phyloP scores from a whole-genome alignment of 2,797 vertebrate genomes.

The Pseudochaenichthys georgianus region DNA sequence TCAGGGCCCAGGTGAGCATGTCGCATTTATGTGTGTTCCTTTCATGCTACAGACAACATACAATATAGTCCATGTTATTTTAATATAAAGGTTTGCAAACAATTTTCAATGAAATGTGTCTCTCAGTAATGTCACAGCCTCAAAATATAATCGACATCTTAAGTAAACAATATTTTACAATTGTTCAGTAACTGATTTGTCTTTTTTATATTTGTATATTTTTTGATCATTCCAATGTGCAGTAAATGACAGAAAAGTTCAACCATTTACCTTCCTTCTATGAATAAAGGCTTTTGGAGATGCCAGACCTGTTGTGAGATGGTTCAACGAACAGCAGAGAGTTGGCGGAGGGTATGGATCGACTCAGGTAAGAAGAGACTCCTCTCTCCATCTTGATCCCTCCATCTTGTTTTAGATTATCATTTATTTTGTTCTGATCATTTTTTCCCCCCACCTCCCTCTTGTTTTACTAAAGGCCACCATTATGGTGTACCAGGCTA shows the following conservation, averaged over 20 bases:
- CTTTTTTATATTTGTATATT: not conserved
- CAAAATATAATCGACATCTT: not conserved
- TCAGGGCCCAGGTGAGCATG: slow-evolving; percentile 67
- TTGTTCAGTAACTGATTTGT: not conserved
- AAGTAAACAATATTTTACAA: not conserved
- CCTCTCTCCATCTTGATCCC: not conserved
- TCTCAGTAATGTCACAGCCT: not conserved
- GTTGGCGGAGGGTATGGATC: slow-evolving; percentile 84
- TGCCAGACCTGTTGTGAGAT: slow-evolving; percentile 71
- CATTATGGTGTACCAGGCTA: slow-evolving; percentile 90
- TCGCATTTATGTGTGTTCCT: not conserved
- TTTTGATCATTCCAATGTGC: not conserved
- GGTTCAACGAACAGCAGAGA: slow-evolving; percentile 86
- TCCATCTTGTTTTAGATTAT: not conserved
- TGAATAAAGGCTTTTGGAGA: slow-evolving; percentile 64
- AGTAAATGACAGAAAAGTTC: not conserved
- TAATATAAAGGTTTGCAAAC: too few species aligned
- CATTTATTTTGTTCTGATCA: not conserved
- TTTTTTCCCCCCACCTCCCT: too few species aligned
- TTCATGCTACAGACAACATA: not conserved
- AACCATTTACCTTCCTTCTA: not conserved
- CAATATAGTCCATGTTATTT: too few species aligned
- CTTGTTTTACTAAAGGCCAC: slow-evolving; percentile 82
- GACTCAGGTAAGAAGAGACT: slow-evolving; percentile 85
- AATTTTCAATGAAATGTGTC: too few species aligned